phyloP scores from a whole-genome alignment of 2,113 vertebrate genomes.

The Gnathonemus longibarbis region DNA sequence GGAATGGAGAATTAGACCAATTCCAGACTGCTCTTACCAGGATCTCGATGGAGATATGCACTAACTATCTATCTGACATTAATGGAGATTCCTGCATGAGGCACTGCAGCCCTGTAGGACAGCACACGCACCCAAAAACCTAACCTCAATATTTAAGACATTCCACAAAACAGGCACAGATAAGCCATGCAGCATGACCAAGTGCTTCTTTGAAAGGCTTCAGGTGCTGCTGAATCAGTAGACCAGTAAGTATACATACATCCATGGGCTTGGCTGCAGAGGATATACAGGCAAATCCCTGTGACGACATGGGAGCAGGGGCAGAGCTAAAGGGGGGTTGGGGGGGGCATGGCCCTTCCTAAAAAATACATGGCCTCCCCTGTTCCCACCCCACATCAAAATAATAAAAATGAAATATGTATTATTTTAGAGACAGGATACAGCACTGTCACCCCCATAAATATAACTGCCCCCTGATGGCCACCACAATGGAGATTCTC shows the following conservation, averaged over 20 bases:
- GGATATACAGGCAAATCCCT: background rate
- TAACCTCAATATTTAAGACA: background rate
- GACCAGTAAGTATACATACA: background rate
- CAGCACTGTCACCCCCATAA: background rate
- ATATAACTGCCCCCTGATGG: background rate
- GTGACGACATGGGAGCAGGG: background rate
- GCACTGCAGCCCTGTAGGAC: background rate
- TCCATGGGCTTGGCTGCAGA: background rate
- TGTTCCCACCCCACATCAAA: background rate
- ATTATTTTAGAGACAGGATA: background rate
- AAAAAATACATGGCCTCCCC: background rate
- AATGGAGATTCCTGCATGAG: background rate
- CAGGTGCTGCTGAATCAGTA: background rate
- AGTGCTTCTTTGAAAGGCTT: background rate
- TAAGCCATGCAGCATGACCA: background rate
- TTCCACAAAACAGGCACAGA: background rate
- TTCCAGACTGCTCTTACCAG: background rate
- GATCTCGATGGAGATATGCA: background rate
- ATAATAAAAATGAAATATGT: background rate
- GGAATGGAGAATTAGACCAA: background rate
- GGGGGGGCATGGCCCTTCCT: background rate
- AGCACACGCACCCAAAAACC: background rate
- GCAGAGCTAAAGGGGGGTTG: background rate
- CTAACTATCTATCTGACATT: background rate
- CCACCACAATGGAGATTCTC: background rate